Conservation (phyloP, 92 coral and sea anemone species). For the Epizoanthus ramosus region DNA sequence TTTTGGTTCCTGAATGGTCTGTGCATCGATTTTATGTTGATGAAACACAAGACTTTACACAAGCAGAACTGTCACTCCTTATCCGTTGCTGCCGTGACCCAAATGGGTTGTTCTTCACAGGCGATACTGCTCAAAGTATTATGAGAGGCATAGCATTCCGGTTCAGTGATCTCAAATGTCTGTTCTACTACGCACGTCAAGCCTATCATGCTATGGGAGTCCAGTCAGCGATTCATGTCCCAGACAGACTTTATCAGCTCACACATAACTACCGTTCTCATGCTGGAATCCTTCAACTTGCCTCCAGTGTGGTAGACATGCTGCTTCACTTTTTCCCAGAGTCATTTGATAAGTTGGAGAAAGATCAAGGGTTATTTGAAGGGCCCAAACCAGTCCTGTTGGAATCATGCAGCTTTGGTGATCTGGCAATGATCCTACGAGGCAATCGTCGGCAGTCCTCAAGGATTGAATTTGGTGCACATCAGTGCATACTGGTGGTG, state of each 20-base stretch:
- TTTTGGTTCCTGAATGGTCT: conserved; percentile 52
- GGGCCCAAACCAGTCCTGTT: conserved; percentile 94
- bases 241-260: conserved; percentile 83
- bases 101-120: conserved; percentile 62
- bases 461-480: conserved; percentile 95
- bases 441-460: conserved; percentile 86
- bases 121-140: conserved; percentile 71
- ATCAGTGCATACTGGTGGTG: conserved; percentile 88
- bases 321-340: conserved; percentile 82
- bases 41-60: conserved; percentile 69
- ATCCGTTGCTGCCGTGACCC: conserved; percentile 69
- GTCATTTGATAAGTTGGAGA: conserved; percentile 83
- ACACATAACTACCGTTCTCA: conserved; percentile 98
- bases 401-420: conserved; percentile 89
- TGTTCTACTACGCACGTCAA: conserved; percentile 50
- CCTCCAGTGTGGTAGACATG: conserved; percentile 83
- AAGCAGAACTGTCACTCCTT: conserved; percentile 62
- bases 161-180: conserved; percentile 58
- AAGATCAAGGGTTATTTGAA: conserved; percentile 83
- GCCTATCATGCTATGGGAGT: conserved; percentile 43
- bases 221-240: conserved; percentile 57
- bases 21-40: conserved; percentile 63
- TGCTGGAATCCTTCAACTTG: conserved; percentile 87
- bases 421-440: conserved; percentile 90
- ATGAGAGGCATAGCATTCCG: conserved; percentile 70